Conservation (phyloP, 2,888 invertebrate genomes). For the Muscina levida region DNA sequence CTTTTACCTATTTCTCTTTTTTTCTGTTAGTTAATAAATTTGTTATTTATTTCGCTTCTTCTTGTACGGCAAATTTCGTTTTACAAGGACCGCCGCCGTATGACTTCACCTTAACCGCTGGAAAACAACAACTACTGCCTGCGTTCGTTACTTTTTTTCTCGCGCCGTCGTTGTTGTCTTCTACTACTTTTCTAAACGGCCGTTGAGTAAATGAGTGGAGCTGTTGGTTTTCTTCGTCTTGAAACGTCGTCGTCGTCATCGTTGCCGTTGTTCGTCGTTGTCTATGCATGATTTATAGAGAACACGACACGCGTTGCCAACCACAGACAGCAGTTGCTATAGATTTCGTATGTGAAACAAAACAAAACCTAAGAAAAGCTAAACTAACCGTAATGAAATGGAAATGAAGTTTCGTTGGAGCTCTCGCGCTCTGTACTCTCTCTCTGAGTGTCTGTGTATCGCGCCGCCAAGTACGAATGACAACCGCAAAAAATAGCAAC, state of each 20-base stretch:
- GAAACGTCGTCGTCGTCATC: slow-evolving; percentile 36
- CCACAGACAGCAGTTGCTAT: slow-evolving; percentile 11
- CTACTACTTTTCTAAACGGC: slow-evolving; percentile 51
- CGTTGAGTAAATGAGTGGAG: slow-evolving; percentile 45
- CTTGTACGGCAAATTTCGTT: slow-evolving; percentile 3
- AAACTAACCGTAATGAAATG: slow-evolving; percentile 24
- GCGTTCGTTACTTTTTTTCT: slow-evolving; percentile 12
- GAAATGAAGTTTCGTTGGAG: slow-evolving; percentile 1
- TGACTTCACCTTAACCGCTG: slow-evolving; percentile 59
- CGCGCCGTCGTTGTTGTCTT: slow-evolving; percentile 1
- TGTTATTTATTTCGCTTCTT: slow-evolving; percentile 18
- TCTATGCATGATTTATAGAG: slow-evolving; percentile 36
- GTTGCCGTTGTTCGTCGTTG: no score
- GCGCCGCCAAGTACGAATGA: no score
- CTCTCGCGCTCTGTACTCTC: no score
- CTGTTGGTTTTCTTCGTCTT: slow-evolving; percentile 36
- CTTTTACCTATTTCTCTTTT: slow-evolving; percentile 3
- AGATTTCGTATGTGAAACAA: background rate
- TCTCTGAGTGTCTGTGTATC: no score
- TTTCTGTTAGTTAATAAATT: slow-evolving; percentile 10
- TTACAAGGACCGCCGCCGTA: slow-evolving; percentile 23
- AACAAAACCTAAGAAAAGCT: slow-evolving; percentile 9
- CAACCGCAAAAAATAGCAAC: background rate
- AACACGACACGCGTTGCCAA: slow-evolving; percentile 63
- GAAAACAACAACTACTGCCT: slow-evolving; percentile 64